Evolutionary conservation across 2,797 vertebrate genomes (phyloP).

Genomic region (Melanotaenia parkinsoni): DNA sequence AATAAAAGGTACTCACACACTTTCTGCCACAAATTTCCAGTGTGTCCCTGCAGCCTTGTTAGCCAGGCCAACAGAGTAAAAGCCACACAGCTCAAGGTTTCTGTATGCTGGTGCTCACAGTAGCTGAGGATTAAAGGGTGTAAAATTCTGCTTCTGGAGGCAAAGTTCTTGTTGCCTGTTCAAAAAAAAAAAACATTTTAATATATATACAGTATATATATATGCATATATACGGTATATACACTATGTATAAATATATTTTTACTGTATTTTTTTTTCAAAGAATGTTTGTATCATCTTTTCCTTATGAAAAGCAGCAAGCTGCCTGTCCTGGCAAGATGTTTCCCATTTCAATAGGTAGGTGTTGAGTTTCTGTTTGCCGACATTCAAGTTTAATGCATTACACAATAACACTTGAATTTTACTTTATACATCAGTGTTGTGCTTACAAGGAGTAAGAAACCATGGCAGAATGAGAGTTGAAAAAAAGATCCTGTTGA

Average conservation of each 20-base stretch:
- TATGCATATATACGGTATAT: too few species aligned
- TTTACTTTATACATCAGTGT: not conserved
- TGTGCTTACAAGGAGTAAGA: not conserved
- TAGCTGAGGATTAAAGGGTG: constrained; percentile 61
- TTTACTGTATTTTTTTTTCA: too few species aligned
- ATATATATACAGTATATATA: too few species aligned
- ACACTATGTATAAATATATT: too few species aligned
- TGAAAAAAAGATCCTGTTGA: not conserved
- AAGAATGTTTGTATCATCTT: not conserved
- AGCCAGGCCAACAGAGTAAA: constrained; percentile 47
- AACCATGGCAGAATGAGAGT: not conserved
- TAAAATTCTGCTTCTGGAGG: constrained; percentile 51
- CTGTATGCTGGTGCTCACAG: constrained; percentile 39
- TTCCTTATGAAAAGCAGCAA: not conserved
- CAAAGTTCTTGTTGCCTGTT: constrained; percentile 32
- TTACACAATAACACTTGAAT: not conserved
- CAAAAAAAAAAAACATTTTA: too few species aligned
- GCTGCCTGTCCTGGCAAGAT: not conserved
- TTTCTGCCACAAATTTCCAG: constrained; percentile 44
- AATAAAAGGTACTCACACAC: constrained; percentile 20
- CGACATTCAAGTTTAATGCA: not conserved
- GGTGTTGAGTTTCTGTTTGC: not conserved
- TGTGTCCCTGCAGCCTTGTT: constrained; percentile 62
- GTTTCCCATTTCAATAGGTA: not conserved
- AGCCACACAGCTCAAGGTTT: constrained; percentile 59